Base-by-base conservation (phyloP, 2,797 vertebrate species). In the Silurus aristotelis region DNA sequence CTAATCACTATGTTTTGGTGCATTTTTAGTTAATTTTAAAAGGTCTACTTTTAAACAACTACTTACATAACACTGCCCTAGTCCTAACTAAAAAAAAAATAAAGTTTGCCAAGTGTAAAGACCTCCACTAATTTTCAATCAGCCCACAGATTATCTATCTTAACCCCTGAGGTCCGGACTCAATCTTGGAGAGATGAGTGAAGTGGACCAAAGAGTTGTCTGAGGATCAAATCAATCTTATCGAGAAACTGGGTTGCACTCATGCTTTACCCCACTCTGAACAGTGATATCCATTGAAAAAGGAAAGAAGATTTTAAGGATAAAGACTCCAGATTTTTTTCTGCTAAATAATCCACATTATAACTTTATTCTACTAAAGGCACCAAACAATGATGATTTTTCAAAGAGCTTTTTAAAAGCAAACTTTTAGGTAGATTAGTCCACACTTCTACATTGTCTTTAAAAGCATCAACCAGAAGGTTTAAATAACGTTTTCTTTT, bases 101-200 rank as follows among this genome's bases (percentile, higher is more conserved):
- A 56, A 75, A 73, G 8, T 22, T 71, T 2, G 2, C 31, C 14
- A 46, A 27, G 13, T 75, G 92, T 95, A 93, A 94, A 93, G 91
- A 90, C 91, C 91, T 91, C 91, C 87, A 93, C 94, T 94, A 92
- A 92, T 93, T 95, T 95, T 94, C 93, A 94, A 94, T 94, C 93
- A 95, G 90, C 80, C 79, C 79, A 66, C 87, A 92, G 94, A 95
- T 95, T 94, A 95, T 94, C 92, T 90, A 88, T 90, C 90, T 92
- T 92, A 93, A 93, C 92, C 92, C 91, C 90, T 75, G 88, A 91
- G 91, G 92, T 92, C 91, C 92, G 92, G 91, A 92, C 93, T 95
- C 93, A 93, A 93, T 94, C 94, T 94, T 92, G 86, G 88, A 84
- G 87, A 92, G 91, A 90, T 91, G 88, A 92, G 88, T 87, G 86